A percentile compares a stretch with the other conserved stretches of the same genome.
These are phyloP conservation scores for Ceratitis capitata DNA, from an alignment of 1,140 invertebrate genomes.

Conservation along the genomic window DNA sequence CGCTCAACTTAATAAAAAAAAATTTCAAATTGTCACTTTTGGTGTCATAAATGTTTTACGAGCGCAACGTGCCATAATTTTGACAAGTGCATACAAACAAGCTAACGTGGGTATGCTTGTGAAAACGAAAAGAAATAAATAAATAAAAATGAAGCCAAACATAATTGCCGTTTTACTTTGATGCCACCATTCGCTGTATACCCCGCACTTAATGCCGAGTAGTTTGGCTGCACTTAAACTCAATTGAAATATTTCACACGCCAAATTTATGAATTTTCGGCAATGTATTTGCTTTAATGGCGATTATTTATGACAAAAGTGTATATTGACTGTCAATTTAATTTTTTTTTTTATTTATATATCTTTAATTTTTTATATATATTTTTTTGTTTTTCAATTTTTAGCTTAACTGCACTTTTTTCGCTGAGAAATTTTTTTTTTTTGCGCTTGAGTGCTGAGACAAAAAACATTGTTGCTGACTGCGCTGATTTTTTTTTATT, in stretches of 20 bases:
- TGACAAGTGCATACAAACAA: neutral
- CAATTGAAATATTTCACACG: constrained; percentile 18
- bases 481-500: neutral
- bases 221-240: neutral
- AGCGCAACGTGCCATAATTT: neutral
- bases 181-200: neutral
- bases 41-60: neutral
- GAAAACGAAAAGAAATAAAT: neutral
- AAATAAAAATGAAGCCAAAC: no score
- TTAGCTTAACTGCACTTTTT: no score
- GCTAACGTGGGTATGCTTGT: neutral
- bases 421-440: no score
- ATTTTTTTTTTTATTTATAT: neutral
- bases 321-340: neutral
- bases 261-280: neutral
- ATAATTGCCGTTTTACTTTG: neutral
- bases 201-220: neutral
- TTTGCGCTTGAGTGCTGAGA: no score
- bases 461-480: neutral
- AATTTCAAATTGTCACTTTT: neutral
- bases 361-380: neutral
- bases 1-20: no score
- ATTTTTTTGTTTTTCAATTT: neutral
- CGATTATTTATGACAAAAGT: neutral
- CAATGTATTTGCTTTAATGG: neutral